A percentile compares a stretch with the other conserved stretches of the same genome.
phyloP scores from a whole-genome alignment of 2,797 vertebrate genomes.

The Peromyscus aztecus region DNA sequence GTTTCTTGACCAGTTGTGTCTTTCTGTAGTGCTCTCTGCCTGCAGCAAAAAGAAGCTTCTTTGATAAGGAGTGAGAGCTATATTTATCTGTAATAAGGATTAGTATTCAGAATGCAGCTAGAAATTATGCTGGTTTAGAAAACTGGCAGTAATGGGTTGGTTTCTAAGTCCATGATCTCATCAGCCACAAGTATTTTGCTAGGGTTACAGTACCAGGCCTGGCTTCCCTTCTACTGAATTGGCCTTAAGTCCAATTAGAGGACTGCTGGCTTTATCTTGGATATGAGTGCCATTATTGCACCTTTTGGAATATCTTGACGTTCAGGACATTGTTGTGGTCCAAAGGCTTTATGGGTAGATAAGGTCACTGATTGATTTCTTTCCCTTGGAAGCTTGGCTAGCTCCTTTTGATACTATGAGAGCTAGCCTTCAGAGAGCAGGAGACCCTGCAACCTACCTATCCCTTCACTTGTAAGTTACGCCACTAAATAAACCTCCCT shows the following conservation, averaged over 20 bases:
- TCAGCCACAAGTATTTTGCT: not conserved
- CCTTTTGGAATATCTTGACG: not conserved
- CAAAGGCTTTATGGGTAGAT: not conserved
- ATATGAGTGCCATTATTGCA: not conserved
- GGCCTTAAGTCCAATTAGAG: not conserved
- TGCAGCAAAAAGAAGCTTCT: not conserved
- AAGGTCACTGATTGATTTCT: not conserved
- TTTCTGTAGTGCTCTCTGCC: not conserved
- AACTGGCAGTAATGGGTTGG: not conserved
- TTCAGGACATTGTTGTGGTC: not conserved
- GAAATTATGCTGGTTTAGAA: not conserved
- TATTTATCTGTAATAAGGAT: not conserved
- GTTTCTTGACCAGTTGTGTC: not conserved
- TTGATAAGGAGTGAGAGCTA: not conserved
- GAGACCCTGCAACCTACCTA: too few relatives aligned
- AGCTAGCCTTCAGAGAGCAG: not conserved
- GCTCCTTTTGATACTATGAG: not conserved
- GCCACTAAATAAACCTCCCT: too few relatives aligned
- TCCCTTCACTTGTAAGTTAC: too few relatives aligned
- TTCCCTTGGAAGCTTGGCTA: not conserved
- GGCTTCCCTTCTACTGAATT: not conserved
- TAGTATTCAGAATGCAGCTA: not conserved
- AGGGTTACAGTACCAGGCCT: not conserved
- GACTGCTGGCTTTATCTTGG: not conserved
- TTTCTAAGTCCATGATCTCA: not conserved